Percentiles rank a stretch among this genome's conserved stretches.
Evolutionary conservation across 2,113 vertebrate genomes (phyloP).

Genomic region (Anolis carolinensis): DNA sequence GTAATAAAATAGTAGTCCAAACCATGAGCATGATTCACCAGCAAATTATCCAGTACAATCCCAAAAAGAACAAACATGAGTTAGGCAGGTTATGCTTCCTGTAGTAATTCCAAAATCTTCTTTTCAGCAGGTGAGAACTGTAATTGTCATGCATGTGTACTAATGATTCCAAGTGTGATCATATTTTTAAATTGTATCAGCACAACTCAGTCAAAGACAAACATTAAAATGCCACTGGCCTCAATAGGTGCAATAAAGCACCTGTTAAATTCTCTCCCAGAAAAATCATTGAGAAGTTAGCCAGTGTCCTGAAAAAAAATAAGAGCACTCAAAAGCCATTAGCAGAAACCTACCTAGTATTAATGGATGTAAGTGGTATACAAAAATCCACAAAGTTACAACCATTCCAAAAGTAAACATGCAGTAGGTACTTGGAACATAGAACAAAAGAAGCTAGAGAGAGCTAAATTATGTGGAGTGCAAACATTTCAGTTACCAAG

Average conservation of each 20-base stretch:
- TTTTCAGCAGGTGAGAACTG: not conserved
- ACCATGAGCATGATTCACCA: not conserved
- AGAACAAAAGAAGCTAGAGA: slow-evolving; percentile 43
- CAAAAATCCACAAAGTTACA: slow-evolving; percentile 41
- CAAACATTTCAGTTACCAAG: not conserved
- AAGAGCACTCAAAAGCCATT: slow-evolving; percentile 54
- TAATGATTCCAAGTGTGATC: not conserved
- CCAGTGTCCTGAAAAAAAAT: not conserved
- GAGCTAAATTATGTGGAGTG: not conserved
- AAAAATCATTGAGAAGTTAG: not conserved
- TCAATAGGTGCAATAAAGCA: not conserved
- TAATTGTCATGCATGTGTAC: not conserved
- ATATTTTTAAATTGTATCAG: not conserved
- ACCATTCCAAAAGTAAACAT: slow-evolving; percentile 41
- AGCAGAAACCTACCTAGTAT: slow-evolving; percentile 38
- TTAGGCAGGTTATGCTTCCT: not conserved
- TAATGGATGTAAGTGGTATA: slow-evolving; percentile 40
- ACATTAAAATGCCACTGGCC: not conserved
- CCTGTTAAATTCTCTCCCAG: not conserved
- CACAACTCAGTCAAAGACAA: too few species aligned
- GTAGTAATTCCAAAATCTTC: not conserved
- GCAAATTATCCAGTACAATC: not conserved
- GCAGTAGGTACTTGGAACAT: slow-evolving; percentile 45
- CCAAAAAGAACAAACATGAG: not conserved
- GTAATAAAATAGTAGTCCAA: too few species aligned